Evolutionary conservation across 2,888 invertebrate genomes (phyloP), one percentile per base, ranked within the genome.

Genomic region (Miltochrista miniata): DNA sequence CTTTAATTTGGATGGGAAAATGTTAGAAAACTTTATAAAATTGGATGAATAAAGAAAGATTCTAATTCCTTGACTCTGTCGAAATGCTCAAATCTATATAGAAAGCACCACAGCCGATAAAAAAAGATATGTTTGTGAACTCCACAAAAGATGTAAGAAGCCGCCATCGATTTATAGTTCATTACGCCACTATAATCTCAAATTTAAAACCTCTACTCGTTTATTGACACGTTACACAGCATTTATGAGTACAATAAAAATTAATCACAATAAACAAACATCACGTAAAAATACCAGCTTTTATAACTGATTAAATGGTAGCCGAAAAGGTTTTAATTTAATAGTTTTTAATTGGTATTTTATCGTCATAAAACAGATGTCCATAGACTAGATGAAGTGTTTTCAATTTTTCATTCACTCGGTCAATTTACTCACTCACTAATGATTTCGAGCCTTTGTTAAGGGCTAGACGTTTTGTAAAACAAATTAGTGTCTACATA

Each of bases 261-360:
- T 74, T 81, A 81, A 88, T 89, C 87, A 88, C 83, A 83, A 85
- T 88, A 90, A 90, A 88, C 89, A 90, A 90, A 90, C 87, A 90
- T 71, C 64, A 71, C 76, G 72, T 73, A 80, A 54, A n/a, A 79
- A 72, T 67, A 69, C 73, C 66, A 74, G 74, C n/a, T 72, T 76
- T 85, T 85, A 85, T 70, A 74, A 75, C 81, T 73, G 81, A 83
- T 86, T 85, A 85, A 86, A 89, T 87, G 79, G 89, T 86, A 87
- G 89, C 86, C 83, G 84, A 70, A 70, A 80, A 5, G 75, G 75
- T 74, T 79, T n/a, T 79, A 77, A 85, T 89, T 87, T 89, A 87
- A 90, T 89, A 86, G 87, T 83, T 90, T 90, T 90, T 90, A 90
- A 90, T 90, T 90, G 90, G 89, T 84, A 81, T 87, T 79, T 89